These are phyloP conservation scores for Synergus laeviventris DNA, from an alignment of 2,888 invertebrate species.

Conservation along the genomic window DNA sequence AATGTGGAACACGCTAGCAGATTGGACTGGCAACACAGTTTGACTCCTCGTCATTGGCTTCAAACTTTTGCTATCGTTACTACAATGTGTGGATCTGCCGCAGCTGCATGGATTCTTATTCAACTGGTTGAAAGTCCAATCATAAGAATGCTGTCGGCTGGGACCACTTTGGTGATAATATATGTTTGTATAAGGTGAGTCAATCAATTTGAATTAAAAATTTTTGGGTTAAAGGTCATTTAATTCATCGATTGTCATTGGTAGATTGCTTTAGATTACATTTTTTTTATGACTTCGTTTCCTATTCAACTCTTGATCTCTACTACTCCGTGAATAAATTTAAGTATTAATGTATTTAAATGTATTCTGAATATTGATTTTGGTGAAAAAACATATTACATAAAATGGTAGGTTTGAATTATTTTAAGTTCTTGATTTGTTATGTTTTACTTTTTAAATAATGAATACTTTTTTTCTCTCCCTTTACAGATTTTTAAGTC, in stretches of 20 bases:
- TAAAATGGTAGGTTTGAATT: background rate
- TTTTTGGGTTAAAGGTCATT: background rate
- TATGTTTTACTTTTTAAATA: too few relatives aligned
- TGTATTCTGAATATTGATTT: background rate
- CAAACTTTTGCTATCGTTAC: conserved; percentile 88
- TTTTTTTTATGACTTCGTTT: background rate
- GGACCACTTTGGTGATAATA: conserved; percentile 87
- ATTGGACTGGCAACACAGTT: conserved; percentile 90
- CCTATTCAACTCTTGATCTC: background rate
- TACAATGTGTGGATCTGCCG: conserved; percentile 86
- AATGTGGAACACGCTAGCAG: conserved; percentile 86
- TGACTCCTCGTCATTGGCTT: conserved; percentile 90
- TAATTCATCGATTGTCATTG: background rate
- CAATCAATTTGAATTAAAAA: background rate
- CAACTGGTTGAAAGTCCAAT: conserved; percentile 88
- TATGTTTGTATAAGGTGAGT: conserved; percentile 89
- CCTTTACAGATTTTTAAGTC: conserved; percentile 85
- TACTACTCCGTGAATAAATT: background rate
- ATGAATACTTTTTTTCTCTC: conserved; percentile 31
- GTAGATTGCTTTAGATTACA: background rate
- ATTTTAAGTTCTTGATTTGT: background rate
- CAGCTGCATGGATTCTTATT: conserved; percentile 87
- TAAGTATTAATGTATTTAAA: background rate
- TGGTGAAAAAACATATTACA: background rate
- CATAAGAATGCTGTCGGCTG: conserved; percentile 87